Base-by-base conservation (phyloP, 64 coral and sea anemone species). In the Montipora cactus region DNA sequence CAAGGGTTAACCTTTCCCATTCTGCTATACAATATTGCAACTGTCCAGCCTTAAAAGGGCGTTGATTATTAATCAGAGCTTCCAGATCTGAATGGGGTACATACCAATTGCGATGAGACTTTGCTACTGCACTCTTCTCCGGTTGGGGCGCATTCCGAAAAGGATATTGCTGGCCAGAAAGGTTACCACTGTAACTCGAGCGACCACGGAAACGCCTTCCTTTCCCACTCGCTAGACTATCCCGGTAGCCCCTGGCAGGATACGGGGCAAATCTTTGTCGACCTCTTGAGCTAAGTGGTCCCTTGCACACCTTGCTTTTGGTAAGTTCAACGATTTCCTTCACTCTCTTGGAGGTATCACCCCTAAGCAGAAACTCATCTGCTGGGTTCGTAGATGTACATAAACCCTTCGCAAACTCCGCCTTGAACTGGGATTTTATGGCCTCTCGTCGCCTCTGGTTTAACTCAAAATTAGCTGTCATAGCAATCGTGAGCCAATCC, bases 401-500 rank as follows among this genome's bases (percentile, higher is more conserved):
- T 62, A 93, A 87, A 61, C 49, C 70, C 45, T 87, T 93, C 6
- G 83, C 91, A 74, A 93, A 93, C 22, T 88, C 91, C n/a, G 14
- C 57, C 67, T 50, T 69, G 28, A 91, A 91, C 53, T 91, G 78
- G 20, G 89, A 76, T 76, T 66, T 92, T 13, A 92, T 86, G 57
- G 80, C 76, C 46, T 92, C 91, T 74, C 91, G 21, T n/a, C n/a
- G n/a, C n/a, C n/a, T n/a, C n/a, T n/a, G n/a, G n/a, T n/a, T n/a
- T n/a, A n/a, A n/a, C n/a, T n/a, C n/a, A n/a, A n/a, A n/a, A n/a
- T n/a, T n/a, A n/a, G n/a, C n/a, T n/a, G n/a, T n/a, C n/a, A n/a
- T n/a, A n/a, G n/a, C n/a, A n/a, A n/a, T n/a, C n/a, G 90, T 92
- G 1, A 92, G 28, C n/a, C 90, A 79, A 76, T 92, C 90, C 16